Percentiles rank a stretch among this genome's conserved stretches.
Conservation (phyloP, 2,888 invertebrate genomes). For the Meiosimyza platycephala region DNA sequence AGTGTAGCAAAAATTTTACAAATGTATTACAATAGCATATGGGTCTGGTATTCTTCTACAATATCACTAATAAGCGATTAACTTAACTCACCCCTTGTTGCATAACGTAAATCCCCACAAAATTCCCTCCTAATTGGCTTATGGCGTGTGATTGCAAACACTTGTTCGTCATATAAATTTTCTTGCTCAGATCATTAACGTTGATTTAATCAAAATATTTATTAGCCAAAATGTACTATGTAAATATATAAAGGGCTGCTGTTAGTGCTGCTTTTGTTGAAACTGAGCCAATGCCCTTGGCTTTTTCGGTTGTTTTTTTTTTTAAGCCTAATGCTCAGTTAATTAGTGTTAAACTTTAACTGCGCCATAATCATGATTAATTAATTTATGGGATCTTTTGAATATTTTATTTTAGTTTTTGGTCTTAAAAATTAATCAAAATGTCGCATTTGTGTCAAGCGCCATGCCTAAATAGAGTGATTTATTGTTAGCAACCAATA, state of each 20-base stretch:
- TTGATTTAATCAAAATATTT: constrained; percentile 18
- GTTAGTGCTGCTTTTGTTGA: not conserved
- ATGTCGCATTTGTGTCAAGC: constrained; percentile 53
- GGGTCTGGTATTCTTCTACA: not conserved
- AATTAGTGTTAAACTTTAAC: constrained; percentile 17
- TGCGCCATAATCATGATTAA: constrained; percentile 29
- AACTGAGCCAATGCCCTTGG: not conserved
- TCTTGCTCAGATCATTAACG: not conserved
- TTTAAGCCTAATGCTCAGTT: constrained; percentile 14
- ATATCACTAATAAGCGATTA: constrained; percentile 35
- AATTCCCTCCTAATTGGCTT: constrained; percentile 22
- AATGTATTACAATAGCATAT: no score
- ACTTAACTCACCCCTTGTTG: constrained; percentile 3
- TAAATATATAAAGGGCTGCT: not conserved
- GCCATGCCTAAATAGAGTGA: constrained; percentile 1
- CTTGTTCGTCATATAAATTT: constrained; percentile 14
- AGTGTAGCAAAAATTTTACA: no score
- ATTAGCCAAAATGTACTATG: constrained; percentile 4
- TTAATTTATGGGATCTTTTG: not conserved
- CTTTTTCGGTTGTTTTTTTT: no score
- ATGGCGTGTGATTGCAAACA: constrained; percentile 34
- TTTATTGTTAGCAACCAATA: constrained; percentile 11
- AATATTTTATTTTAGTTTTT: constrained; percentile 41
- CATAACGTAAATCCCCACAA: constrained; percentile 5
- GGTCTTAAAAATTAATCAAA: constrained; percentile 58